phyloP scores from a whole-genome alignment of 2,113 vertebrate genomes.

The Pelecanus crispus region DNA sequence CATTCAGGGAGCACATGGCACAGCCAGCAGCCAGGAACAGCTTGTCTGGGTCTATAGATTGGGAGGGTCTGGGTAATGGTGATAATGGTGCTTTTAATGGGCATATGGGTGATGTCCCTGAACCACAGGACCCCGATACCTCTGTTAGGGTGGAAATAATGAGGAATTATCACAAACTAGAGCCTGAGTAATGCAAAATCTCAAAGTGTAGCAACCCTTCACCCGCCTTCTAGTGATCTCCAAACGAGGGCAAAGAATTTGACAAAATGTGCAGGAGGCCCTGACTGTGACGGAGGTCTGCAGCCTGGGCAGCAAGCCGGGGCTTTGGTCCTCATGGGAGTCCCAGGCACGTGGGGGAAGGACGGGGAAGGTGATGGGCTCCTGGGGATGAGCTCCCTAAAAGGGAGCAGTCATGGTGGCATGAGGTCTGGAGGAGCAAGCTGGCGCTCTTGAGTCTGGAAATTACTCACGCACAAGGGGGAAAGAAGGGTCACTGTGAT shows the following conservation, averaged over 20 bases:
- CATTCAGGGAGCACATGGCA: fast-evolving
- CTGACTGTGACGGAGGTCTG: background rate
- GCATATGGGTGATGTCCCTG: background rate
- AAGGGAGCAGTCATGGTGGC: background rate
- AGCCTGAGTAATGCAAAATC: background rate
- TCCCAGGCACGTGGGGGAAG: fast-evolving
- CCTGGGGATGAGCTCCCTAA: background rate
- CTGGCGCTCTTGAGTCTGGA: background rate
- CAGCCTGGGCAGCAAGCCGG: background rate
- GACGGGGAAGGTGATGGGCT: background rate
- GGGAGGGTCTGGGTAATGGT: background rate
- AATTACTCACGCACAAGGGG: background rate
- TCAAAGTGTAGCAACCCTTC: background rate
- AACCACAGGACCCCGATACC: background rate
- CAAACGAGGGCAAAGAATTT: background rate
- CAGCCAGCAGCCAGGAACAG: background rate
- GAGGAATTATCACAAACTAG: background rate
- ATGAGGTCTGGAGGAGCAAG: background rate
- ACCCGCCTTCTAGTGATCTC: background rate
- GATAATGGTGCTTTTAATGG: background rate
- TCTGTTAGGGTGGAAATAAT: background rate
- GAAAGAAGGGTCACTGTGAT: background rate
- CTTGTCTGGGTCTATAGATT: background rate
- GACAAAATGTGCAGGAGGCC: background rate
- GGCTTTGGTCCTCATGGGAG: background rate